phyloP scores from a whole-genome alignment of 37 sponge, comb jelly and placozoan species.

The Mnemiopsis leidyi region DNA sequence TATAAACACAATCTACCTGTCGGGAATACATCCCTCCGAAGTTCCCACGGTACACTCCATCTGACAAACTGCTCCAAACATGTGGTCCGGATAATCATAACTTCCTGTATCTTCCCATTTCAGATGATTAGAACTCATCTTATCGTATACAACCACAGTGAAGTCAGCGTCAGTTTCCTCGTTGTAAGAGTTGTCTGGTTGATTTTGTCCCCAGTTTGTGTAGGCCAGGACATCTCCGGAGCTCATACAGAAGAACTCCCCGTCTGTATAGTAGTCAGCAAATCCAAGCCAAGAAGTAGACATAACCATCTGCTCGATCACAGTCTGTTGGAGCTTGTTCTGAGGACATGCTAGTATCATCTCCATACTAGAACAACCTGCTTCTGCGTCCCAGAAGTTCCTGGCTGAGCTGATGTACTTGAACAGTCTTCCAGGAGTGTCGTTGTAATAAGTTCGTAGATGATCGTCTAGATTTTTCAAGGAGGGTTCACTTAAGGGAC shows the following conservation, averaged over 20 bases:
- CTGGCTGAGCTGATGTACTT: neutral
- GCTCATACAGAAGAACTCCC: neutral
- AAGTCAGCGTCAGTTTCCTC: neutral
- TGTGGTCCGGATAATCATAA: neutral
- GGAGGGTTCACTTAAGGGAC: neutral
- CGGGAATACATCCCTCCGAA: neutral
- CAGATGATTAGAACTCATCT: neutral
- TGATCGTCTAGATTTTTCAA: neutral
- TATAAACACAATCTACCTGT: neutral
- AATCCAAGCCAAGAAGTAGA: neutral
- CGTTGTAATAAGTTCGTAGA: neutral
- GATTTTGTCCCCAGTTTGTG: neutral
- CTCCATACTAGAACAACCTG: neutral
- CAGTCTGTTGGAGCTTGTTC: neutral
- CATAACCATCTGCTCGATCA: neutral
- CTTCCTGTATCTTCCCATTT: neutral
- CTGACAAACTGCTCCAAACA: neutral
- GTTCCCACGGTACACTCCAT: neutral
- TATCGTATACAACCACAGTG: neutral
- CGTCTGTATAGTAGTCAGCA: slow-evolving; percentile 9
- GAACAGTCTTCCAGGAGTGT: neutral
- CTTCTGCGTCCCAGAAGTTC: neutral
- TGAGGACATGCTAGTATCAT: neutral
- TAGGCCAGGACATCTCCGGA: neutral
- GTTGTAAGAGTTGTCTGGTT: neutral